Evolutionary conservation across 2,113 vertebrate species (phyloP).

Genomic region (Gallinago paraguaiae): DNA sequence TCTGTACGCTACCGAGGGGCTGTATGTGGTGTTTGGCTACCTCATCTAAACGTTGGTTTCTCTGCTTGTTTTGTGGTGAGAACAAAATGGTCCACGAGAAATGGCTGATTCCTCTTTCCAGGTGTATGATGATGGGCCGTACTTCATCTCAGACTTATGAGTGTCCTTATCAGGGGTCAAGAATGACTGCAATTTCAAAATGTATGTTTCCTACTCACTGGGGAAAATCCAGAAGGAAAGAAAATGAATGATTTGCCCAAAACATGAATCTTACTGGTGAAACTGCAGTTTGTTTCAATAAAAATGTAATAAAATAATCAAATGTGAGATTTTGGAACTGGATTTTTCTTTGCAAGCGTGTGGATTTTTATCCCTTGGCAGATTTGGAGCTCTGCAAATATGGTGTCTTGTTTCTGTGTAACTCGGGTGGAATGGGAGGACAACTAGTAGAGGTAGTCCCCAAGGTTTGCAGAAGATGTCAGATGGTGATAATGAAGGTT

Average conservation of each 20-base stretch:
- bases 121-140: neutral
- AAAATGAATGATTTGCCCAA: neutral
- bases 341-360: neutral
- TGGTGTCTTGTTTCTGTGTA: neutral
- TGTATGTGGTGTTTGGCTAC: neutral
- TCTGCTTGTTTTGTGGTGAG: neutral
- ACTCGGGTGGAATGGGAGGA: neutral
- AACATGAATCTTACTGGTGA: neutral
- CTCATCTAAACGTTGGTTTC: neutral
- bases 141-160: neutral
- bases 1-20: neutral
- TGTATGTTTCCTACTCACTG: neutral
- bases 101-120: neutral
- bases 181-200: neutral
- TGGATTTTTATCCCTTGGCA: neutral
- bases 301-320: neutral
- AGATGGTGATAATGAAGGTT: neutral
- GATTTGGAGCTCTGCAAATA: neutral
- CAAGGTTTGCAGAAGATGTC: accelerated
- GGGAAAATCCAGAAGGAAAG: neutral
- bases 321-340: neutral
- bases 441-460: neutral
- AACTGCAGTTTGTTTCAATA: neutral
- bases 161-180: neutral
- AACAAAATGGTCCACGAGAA: neutral